Base-by-base conservation (phyloP, 35 echinoderm and acorn worm species). In the Apostichopus californicus region DNA sequence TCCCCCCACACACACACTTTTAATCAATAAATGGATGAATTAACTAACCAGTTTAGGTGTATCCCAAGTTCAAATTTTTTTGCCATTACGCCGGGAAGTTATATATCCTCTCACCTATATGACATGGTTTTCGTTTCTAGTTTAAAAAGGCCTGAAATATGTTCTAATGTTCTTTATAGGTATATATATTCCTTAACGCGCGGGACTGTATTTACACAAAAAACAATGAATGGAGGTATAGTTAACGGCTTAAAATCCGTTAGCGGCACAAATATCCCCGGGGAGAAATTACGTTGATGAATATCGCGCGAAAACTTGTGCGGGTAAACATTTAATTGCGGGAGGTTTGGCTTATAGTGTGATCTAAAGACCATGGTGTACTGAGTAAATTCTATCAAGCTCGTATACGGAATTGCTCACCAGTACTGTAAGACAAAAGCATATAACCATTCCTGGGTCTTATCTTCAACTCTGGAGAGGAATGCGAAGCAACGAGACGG, bases 251-350 rank as follows among this genome's bases (percentile, higher is more conserved):
- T 85, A 85, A 58, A 85, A 85, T 85, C 55, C 81, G 55, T 85
- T 85, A 85, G 81, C 81, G 81, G 57, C 56, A 85, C 81, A 85
- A 58, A 85, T 85, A 85, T 85, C 81, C 81, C 81, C 81, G 18
- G 81, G 81, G 81, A 85, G 81, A 85, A 85, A 85, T 85, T 85
- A 85, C 81, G 14, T 60, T 85, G 81, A 85, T 85, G 81, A 85
- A 85, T 58, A 85, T 85, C 81, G 55, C 81, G 81, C 55, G 81
- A 85, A 46, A 85, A 85, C 81, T 85, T 25, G 81, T 85, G 81
- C 54, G 81, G 55, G 81, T 58, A 85, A 85, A 85, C 81, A 85
- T 85, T 85, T 85, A 85, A 85, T 81, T 85, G 81, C 81, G 57
- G 24, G 28, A 14, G 81, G 54, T 85, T 56, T 85, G 55, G 56